Base-by-base conservation (phyloP, 1,140 invertebrate genomes). In the Nylanderia fulva region DNA sequence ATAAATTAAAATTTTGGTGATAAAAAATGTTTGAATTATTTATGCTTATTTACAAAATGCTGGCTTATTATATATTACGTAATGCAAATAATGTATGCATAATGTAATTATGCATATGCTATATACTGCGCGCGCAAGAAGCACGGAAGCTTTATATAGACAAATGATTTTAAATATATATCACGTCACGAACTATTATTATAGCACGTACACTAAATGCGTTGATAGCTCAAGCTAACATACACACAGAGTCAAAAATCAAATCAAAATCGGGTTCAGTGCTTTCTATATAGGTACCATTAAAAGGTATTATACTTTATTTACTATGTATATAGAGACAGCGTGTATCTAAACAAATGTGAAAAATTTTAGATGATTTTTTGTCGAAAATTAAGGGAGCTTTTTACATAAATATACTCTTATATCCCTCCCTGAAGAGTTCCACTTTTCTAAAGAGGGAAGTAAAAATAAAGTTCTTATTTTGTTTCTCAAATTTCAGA, bases 111-210 rank as follows among this genome's bases (percentile, higher is more conserved):
- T 42, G 18, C 15, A 61, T 24, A 9, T 33, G 74, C 13, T n/a
- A 13, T 72, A 72, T 72, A 72, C 33, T 11, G 72, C 8, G 13
- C 33, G 15, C 15, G 33, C 13, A 77, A 48, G 66, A 77, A 77
- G 27, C n/a, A 4, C 11, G 27, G 42, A 33, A 66, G n/a, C n/a
- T 11, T 52, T 52, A 77, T 48, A 64, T 33, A 64, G 13, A 66
- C 13, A 24, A 64, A 77, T 64, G 11, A 77, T 77, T 77, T 77
- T 39, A 75, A 64, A 77, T 48, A 48, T 29, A 64, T 77, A 60
- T 66, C 13, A 33, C 18, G 27, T 61, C 24, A 61, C 29, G n/a
- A 52, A 39, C 42, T 63, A 76, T 77, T 64, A 64, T 52, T 66
- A 24, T 9, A 77, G 18, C 75, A 29, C 15, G 24, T 63, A 45